Evolutionary conservation across 2,113 vertebrate genomes (phyloP).

Genomic region (Antennarius striatus): DNA sequence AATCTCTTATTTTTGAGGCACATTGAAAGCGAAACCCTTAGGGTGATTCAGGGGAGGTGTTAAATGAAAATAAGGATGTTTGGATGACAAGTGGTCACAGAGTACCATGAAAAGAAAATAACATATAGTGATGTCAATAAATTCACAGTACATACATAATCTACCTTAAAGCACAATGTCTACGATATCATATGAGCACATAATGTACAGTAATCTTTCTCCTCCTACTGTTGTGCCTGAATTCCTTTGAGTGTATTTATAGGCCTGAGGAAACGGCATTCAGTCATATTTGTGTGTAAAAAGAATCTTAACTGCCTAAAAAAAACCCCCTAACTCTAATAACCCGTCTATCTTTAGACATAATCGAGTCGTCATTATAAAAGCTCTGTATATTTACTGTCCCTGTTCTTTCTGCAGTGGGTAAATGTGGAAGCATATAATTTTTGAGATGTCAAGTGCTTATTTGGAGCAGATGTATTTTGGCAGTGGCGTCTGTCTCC

Average conservation of each 20-base stretch:
- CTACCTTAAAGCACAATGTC: conserved; percentile 6
- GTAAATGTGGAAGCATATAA: conserved; percentile 78
- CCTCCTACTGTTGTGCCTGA: not conserved
- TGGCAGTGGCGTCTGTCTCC: conserved; percentile 71
- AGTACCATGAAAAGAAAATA: too few relatives aligned
- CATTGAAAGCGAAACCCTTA: conserved; percentile 28
- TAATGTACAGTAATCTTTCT: not conserved
- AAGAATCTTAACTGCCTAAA: conserved; percentile 33
- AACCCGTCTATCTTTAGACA: conserved; percentile 57
- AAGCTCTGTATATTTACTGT: conserved; percentile 68
- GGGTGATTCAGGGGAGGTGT: too few relatives aligned
- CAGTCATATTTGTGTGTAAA: conserved; percentile 30
- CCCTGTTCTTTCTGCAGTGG: conserved; percentile 53
- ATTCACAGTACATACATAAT: not conserved
- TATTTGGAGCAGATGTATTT: conserved; percentile 78
- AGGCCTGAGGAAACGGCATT: conserved; percentile 6
- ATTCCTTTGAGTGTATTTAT: conserved; percentile 15
- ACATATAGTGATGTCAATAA: too few relatives aligned
- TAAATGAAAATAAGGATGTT: not conserved
- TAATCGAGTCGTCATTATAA: conserved; percentile 71
- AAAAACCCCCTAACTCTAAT: conserved; percentile 37
- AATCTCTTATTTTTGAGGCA: conserved; percentile 43
- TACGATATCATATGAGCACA: conserved; percentile 1
- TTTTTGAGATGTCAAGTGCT: conserved; percentile 75
- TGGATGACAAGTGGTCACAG: not conserved